phyloP scores from a whole-genome alignment of 2,888 invertebrate species.

The Dione juno region DNA sequence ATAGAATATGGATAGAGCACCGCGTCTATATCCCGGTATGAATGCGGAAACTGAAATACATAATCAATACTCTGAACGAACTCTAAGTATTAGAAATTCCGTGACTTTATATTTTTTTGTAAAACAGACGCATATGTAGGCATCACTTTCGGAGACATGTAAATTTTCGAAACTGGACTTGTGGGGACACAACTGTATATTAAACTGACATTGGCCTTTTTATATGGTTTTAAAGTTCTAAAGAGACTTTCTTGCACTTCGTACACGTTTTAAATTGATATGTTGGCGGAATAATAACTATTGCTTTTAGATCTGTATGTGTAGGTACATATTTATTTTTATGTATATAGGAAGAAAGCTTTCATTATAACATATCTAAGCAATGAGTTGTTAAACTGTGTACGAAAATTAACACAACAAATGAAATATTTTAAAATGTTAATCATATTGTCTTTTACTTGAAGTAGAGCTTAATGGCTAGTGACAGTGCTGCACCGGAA shows the following conservation, averaged over 20 bases:
- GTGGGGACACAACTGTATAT: slow-evolving; percentile 24
- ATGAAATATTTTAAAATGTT: background rate
- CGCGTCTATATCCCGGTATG: slow-evolving; percentile 26
- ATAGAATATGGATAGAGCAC: slow-evolving; percentile 17
- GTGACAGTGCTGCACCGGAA: slow-evolving; percentile 10
- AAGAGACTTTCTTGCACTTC: slow-evolving; percentile 6
- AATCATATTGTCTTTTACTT: background rate
- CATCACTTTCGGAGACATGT: slow-evolving; percentile 19
- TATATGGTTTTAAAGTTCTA: slow-evolving; percentile 20
- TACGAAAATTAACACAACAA: background rate
- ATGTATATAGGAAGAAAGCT: background rate
- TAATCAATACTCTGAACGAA: slow-evolving; percentile 30
- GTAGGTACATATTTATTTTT: no score
- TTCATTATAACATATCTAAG: background rate
- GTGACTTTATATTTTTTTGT: slow-evolving; percentile 28
- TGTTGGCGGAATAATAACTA: background rate
- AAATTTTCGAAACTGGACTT: slow-evolving; percentile 21
- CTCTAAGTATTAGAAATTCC: slow-evolving; percentile 35
- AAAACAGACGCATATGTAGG: slow-evolving; percentile 2
- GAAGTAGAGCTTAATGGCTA: background rate
- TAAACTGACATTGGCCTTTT: slow-evolving; percentile 30
- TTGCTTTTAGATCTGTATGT: slow-evolving; percentile 11
- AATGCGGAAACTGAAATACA: slow-evolving; percentile 33
- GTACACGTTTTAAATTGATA: background rate
- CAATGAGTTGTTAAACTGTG: background rate